Base-by-base conservation (phyloP, 2,113 vertebrate genomes). In the Bambusicola thoracicus region DNA sequence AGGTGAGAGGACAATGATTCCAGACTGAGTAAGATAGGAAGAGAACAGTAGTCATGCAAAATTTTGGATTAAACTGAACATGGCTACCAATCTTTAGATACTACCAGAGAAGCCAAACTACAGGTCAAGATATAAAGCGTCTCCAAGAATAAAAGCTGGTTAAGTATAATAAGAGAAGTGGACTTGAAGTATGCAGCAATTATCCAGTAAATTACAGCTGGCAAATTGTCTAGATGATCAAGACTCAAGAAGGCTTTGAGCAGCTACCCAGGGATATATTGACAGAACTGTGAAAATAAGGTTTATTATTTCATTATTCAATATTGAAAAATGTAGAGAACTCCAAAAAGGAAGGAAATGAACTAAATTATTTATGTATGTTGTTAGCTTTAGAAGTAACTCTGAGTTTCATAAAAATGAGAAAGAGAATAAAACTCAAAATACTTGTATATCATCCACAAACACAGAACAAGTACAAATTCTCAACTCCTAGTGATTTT, bases 151-250 rank as follows among this genome's bases (percentile, higher is more conserved):
- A 87, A 92, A 92, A 87, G 43, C 67, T 66, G 70, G 66, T 19
- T 80, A 87, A 85, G 53, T 82, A 87, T 70, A 41, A 58, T 48
- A 91, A 51, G n/a, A 93, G 84, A 92, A 92, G 81, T 81, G 41
- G 84, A 81, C 83, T 89, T 91, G 77, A 96, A 93, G 63, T 89
- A 76, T 13, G 36, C 34, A 93, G 87, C 41, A 93, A 94, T 91
- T 91, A 89, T 34, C 32, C 46, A 82, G 78, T 82, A 95, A 94
- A 93, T 92, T 59, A 93, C 58, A 92, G 38, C 63, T 74, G 78
- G 78, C 67, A 87, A 94, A 94, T 82, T 76, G 92, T 75, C 49
- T 44, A 58, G 81, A 85, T 3, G 16, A 90, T 76, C 66, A 61
- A 92, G 91, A 93, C 56, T 81, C 77, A 68, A 93, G 59, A 82